These are phyloP conservation scores for Spilarctia lutea DNA, from an alignment of 2,888 invertebrate genomes.

Conservation along the genomic window DNA sequence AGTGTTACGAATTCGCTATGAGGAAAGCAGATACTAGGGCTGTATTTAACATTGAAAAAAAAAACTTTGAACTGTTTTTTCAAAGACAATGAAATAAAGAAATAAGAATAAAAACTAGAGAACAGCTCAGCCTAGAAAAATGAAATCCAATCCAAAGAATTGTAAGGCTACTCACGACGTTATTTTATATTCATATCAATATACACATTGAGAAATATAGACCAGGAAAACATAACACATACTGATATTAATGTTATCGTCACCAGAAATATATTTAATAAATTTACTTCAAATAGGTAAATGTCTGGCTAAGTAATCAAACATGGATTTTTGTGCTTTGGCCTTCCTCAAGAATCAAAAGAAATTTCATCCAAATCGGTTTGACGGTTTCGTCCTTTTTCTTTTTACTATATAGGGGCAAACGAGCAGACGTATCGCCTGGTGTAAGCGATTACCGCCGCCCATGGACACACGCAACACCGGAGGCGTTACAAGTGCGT, in stretches of 20 bases:
- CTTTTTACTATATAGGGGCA: no score
- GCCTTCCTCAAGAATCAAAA: no score
- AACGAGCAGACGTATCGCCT: no score
- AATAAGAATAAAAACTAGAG: not conserved
- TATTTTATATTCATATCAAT: no score
- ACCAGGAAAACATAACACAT: not conserved
- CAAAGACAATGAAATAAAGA: not conserved
- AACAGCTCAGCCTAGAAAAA: not conserved
- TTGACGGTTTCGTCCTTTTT: no score
- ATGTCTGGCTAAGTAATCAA: no score
- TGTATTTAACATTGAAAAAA: slow-evolving; percentile 21
- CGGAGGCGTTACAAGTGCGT: no score
- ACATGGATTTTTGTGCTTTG: no score
- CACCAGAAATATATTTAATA: not conserved
- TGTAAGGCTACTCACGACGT: not conserved
- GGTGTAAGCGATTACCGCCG: no score
- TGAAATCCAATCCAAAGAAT: not conserved
- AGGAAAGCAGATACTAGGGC: slow-evolving; percentile 47
- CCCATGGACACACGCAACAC: no score
- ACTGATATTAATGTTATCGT: not conserved
- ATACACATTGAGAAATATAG: not conserved
- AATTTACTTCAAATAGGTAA: no score
- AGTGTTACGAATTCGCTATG: slow-evolving; percentile 51
- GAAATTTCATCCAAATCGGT: no score
- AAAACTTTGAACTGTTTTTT: not conserved